phyloP scores from a whole-genome alignment of 2,113 vertebrate species.

The Glaucomys volans region DNA sequence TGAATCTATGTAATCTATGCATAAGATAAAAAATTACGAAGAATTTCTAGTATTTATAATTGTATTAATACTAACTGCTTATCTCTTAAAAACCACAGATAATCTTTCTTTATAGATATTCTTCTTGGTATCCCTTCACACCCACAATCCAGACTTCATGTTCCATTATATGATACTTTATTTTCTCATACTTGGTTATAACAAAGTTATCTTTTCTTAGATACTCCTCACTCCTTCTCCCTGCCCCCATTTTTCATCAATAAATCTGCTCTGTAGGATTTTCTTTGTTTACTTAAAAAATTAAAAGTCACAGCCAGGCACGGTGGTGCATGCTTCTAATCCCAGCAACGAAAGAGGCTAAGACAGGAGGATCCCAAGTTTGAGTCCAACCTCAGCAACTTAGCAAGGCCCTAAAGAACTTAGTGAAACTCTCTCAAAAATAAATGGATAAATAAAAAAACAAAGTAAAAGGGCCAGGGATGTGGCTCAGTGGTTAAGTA shows the following conservation, averaged over 20 bases:
- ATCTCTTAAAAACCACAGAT: neutral
- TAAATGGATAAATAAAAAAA: too few species aligned
- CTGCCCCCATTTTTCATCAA: neutral
- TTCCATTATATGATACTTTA: neutral
- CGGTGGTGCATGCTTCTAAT: neutral
- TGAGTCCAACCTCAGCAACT: too few species aligned
- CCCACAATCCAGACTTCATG: neutral
- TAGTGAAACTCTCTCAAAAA: too few species aligned
- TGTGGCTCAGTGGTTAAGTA: neutral
- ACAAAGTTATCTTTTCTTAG: slow-evolving; percentile 17
- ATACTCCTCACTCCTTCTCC: neutral
- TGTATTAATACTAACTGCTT: neutral
- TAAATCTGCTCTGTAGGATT: slow-evolving; percentile 28
- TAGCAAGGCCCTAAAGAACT: too few species aligned
- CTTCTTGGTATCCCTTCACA: neutral
- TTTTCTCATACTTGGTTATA: neutral
- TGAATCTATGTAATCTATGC: neutral
- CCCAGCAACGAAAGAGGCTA: too few species aligned
- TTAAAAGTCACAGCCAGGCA: too few species aligned
- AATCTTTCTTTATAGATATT: neutral
- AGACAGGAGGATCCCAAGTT: too few species aligned
- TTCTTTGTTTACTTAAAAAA: neutral
- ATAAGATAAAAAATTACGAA: neutral
- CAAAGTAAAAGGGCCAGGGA: neutral
- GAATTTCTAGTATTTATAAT: neutral